A percentile compares a stretch with the other conserved stretches of the same genome.
These are phyloP conservation scores for Malurus elegans DNA, from an alignment of 2,113 vertebrate genomes.

Conservation along the genomic window DNA sequence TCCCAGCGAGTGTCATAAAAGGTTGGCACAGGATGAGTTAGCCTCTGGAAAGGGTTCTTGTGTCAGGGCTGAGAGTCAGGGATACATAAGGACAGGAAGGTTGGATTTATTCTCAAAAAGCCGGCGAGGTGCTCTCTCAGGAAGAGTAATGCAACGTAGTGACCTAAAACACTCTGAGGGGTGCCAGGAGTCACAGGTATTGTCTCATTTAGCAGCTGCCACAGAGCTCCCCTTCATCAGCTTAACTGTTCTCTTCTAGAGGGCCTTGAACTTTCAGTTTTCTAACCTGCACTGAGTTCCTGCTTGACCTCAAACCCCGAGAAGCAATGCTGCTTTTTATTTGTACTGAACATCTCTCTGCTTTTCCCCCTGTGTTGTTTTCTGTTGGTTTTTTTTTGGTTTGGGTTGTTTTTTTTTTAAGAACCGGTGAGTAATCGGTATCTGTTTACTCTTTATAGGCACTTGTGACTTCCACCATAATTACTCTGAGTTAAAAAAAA, in stretches of 20 bases:
- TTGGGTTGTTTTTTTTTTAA: background rate
- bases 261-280: background rate
- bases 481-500: background rate
- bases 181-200: background rate
- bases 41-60: background rate
- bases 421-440: background rate
- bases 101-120: background rate
- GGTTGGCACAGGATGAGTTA: background rate
- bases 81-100: accelerated
- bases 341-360: background rate
- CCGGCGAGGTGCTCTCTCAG: background rate
- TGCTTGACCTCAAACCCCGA: background rate
- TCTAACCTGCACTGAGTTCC: background rate
- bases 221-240: background rate
- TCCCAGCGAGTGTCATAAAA: background rate
- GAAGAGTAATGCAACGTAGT: too few relatives aligned
- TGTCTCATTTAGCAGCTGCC: background rate
- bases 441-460: background rate
- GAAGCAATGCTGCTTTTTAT: background rate
- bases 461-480: background rate
- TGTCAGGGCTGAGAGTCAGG: background rate
- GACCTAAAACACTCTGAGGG: background rate
- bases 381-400: background rate
- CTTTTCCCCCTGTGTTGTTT: background rate
- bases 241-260: background rate